These are phyloP conservation scores for Oenanthe oenanthe DNA, from an alignment of 2,113 vertebrate species.

Conservation along the genomic window DNA sequence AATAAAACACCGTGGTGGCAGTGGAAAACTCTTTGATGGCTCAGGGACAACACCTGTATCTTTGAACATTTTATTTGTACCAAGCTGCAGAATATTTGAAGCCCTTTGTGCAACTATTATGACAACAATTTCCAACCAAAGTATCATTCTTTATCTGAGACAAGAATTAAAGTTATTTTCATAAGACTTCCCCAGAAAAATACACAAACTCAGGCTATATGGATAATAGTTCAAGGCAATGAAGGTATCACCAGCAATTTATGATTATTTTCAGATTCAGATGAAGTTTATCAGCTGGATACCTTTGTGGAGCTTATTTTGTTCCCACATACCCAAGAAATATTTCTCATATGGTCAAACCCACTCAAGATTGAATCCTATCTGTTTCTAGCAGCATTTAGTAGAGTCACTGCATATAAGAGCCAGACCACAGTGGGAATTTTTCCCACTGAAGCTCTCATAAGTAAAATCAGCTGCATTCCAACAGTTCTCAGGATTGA, in stretches of 20 bases:
- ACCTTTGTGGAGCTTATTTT: not conserved
- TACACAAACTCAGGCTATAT: not conserved
- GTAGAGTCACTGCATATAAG: not conserved
- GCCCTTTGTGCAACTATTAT: not conserved
- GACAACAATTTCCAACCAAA: not conserved
- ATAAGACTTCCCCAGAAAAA: not conserved
- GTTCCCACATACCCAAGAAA: not conserved
- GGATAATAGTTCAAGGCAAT: not conserved
- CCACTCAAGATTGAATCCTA: not conserved
- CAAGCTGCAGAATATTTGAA: not conserved
- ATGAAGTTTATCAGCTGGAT: not conserved
- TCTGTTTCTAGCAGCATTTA: not conserved
- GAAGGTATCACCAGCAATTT: not conserved
- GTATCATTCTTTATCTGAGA: not conserved
- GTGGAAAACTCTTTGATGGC: not conserved
- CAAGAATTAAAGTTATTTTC: not conserved
- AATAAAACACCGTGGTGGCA: not conserved
- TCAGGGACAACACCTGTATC: conserved; percentile 23
- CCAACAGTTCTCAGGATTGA: not conserved
- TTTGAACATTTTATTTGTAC: not conserved
- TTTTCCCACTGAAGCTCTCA: not conserved
- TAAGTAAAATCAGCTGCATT: not conserved
- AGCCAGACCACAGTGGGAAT: not conserved
- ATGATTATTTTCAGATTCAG: not conserved
- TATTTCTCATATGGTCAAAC: not conserved